phyloP scores from a whole-genome alignment of 2,113 vertebrate species.

The Bubo blakistoni region DNA sequence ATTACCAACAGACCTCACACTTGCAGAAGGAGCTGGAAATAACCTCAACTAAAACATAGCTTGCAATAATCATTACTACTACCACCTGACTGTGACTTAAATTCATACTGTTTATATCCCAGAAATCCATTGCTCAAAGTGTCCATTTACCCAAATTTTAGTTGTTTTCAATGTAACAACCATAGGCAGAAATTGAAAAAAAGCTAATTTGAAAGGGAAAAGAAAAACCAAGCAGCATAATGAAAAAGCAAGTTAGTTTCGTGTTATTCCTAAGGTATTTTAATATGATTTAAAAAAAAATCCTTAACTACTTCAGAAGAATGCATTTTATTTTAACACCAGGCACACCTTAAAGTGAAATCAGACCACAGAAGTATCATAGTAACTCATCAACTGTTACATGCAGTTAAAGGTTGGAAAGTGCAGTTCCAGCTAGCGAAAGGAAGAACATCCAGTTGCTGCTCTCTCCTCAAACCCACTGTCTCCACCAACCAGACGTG shows the following conservation, averaged over 20 bases:
- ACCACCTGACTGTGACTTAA: not conserved
- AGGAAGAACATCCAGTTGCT: not conserved
- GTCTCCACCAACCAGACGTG: constrained; percentile 20
- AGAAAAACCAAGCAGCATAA: constrained; percentile 72
- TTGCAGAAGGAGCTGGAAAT: not conserved
- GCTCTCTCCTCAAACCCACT: constrained; percentile 68
- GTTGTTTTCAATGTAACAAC: constrained; percentile 63
- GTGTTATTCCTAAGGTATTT: not conserved
- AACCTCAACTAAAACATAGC: not conserved
- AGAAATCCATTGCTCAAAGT: constrained; percentile 79
- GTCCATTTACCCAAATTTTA: constrained; percentile 60
- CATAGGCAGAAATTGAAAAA: constrained; percentile 65
- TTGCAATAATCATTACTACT: not conserved
- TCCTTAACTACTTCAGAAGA: not conserved
- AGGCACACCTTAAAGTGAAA: not conserved
- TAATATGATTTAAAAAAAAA: not conserved
- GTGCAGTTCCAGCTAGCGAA: not conserved
- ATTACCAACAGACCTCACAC: not conserved
- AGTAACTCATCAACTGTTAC: not conserved
- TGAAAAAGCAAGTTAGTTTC: constrained; percentile 79
- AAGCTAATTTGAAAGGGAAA: constrained; percentile 52
- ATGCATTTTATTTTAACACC: not conserved
- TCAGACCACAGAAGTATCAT: not conserved
- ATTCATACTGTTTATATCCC: constrained; percentile 66
- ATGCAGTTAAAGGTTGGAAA: constrained; percentile 36